Conservation (phyloP, 2,888 invertebrate species). For the Fragum sueziense region DNA sequence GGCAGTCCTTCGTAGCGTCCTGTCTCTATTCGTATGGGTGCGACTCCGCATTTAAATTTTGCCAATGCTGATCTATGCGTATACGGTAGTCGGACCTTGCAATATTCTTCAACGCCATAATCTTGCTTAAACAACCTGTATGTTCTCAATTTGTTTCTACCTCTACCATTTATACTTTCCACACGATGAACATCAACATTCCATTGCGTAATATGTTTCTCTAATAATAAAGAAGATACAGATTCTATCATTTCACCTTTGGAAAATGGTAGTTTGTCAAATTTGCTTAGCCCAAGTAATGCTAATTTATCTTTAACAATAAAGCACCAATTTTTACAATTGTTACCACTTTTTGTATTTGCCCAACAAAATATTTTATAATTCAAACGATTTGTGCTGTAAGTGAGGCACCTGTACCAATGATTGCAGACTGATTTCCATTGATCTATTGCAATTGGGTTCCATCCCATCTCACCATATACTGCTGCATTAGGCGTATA, state of each 20-base stretch:
- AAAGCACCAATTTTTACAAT: slow-evolving; percentile 21
- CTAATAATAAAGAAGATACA: background rate
- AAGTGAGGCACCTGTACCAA: slow-evolving; percentile 3
- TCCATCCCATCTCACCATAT: slow-evolving; percentile 35
- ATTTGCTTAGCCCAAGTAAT: background rate
- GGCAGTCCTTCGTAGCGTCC: too few species aligned
- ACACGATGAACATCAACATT: background rate
- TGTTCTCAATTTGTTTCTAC: slow-evolving; percentile 13
- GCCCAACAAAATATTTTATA: background rate
- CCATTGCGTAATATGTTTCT: background rate
- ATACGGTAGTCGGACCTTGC: background rate
- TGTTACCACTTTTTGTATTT: background rate
- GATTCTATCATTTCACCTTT: background rate
- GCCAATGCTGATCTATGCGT: slow-evolving; percentile 21
- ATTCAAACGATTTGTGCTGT: slow-evolving; percentile 1
- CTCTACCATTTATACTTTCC: background rate
- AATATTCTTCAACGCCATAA: slow-evolving; percentile 4
- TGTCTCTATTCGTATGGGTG: slow-evolving; percentile 5
- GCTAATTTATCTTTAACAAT: background rate
- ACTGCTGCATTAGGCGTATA: slow-evolving; percentile 39
- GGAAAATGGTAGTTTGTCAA: too few species aligned
- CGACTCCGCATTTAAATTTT: slow-evolving; percentile 23
- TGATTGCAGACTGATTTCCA: slow-evolving; percentile 13
- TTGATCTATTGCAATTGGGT: background rate
- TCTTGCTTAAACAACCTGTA: slow-evolving; percentile 12